These are phyloP conservation scores for Eupithecia exiguata DNA, from an alignment of 2,888 invertebrate genomes.

Conservation along the genomic window DNA sequence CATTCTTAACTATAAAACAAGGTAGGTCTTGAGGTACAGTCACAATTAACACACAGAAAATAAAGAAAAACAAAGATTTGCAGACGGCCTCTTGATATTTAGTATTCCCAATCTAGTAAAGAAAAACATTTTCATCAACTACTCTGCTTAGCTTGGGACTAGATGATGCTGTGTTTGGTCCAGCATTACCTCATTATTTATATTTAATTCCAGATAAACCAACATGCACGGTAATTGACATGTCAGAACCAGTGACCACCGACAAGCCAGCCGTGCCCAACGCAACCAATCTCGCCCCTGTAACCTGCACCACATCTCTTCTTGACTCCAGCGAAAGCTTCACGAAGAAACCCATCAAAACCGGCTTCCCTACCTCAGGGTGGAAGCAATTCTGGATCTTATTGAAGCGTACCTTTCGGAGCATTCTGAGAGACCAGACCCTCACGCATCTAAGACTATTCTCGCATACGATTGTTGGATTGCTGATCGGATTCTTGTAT, in stretches of 20 bases:
- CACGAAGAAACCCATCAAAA: slow-evolving; percentile 85
- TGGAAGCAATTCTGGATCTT: slow-evolving; percentile 94
- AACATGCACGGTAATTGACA: slow-evolving; percentile 80
- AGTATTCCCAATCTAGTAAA: no score
- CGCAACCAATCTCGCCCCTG: slow-evolving; percentile 73
- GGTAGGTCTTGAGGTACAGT: no score
- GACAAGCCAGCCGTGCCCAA: slow-evolving; percentile 71
- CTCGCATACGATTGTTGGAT: slow-evolving; percentile 94
- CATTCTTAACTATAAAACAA: no score
- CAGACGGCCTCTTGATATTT: no score
- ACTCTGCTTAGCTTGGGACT: no score
- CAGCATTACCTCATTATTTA: no score
- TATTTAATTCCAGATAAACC: slow-evolving; percentile 76
- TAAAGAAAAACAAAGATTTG: no score
- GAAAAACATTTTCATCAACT: no score
- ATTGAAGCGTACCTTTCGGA: slow-evolving; percentile 91
- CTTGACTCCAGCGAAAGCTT: slow-evolving; percentile 89
- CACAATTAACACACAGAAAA: no score
- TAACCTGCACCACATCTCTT: slow-evolving; percentile 89
- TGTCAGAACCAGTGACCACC: slow-evolving; percentile 73
- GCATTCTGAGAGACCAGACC: slow-evolving; percentile 93
- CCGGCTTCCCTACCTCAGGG: slow-evolving; percentile 91
- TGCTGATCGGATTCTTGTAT: slow-evolving; percentile 96
- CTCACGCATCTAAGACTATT: slow-evolving; percentile 94
- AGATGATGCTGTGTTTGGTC: no score